Conservation (phyloP, 2,797 vertebrate genomes). For the Psittacula derbiana region DNA sequence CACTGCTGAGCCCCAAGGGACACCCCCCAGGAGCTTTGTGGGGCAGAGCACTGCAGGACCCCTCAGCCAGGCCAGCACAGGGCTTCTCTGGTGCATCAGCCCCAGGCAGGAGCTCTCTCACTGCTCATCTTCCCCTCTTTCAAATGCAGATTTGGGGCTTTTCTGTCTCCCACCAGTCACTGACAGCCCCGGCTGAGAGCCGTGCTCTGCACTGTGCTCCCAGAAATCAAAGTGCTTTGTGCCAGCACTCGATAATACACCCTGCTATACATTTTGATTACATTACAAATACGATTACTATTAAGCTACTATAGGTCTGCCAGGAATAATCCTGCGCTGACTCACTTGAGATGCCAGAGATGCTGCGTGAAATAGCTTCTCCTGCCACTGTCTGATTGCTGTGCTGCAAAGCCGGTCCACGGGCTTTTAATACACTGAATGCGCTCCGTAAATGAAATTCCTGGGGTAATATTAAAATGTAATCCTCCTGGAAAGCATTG, state of each 20-base stretch:
- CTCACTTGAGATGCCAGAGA: conserved; percentile 64
- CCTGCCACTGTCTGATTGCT: conserved; percentile 32
- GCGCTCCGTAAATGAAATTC: conserved; percentile 42
- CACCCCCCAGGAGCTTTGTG: background rate
- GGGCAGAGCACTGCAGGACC: background rate
- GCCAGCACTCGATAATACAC: conserved; percentile 19
- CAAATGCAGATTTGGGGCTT: background rate
- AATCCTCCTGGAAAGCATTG: conserved; percentile 41
- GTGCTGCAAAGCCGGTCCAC: background rate
- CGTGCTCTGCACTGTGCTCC: background rate
- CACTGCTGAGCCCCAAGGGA: background rate
- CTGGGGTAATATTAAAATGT: conserved; percentile 27
- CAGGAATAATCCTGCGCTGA: conserved; percentile 51
- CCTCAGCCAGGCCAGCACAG: background rate
- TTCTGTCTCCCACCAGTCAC: background rate
- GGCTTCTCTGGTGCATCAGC: background rate
- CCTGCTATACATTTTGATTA: conserved; percentile 60
- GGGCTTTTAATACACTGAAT: background rate
- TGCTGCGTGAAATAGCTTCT: conserved; percentile 22
- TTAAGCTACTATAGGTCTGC: conserved; percentile 53
- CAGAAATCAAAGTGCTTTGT: conserved; percentile 38
- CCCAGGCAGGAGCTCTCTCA: background rate
- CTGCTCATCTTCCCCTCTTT: background rate
- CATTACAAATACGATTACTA: conserved; percentile 60
- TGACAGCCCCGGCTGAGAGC: background rate